Conservation (phyloP, 2,113 vertebrate species). For the Micronycteris hirsuta region DNA sequence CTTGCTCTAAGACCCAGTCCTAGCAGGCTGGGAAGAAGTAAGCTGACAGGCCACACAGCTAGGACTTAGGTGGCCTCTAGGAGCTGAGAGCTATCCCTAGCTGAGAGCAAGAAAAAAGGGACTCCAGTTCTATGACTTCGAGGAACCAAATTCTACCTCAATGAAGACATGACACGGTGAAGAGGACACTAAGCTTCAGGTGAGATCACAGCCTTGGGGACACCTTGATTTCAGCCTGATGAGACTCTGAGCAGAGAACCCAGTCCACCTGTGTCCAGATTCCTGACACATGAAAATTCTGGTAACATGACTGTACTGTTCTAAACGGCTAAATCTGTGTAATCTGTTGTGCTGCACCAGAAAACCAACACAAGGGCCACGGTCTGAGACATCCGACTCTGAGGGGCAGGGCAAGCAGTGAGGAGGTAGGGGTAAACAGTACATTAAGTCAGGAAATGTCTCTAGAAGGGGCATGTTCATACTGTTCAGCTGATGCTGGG, state of each 20-base stretch:
- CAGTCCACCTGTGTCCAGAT: neutral
- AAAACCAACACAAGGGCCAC: neutral
- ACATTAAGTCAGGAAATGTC: neutral
- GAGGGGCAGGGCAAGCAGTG: neutral
- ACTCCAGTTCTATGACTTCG: neutral
- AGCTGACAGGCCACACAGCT: neutral
- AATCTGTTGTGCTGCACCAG: fast-evolving
- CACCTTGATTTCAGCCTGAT: neutral
- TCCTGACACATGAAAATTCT: neutral
- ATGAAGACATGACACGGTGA: neutral
- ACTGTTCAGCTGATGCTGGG: fast-evolving
- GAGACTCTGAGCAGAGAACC: neutral
- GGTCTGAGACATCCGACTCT: neutral
- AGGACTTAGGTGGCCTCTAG: neutral
- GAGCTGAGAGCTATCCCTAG: neutral
- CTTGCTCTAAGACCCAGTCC: neutral
- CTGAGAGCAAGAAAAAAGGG: neutral
- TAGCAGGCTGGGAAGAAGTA: neutral
- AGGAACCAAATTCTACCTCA: neutral
- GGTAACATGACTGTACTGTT: neutral
- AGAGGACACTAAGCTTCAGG: neutral
- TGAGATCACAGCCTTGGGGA: neutral
- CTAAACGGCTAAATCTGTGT: neutral
- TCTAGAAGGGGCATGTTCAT: neutral
- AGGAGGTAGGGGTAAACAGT: too few species aligned